Conservation (phyloP, 2,797 vertebrate genomes). For the Neostethus bicornis region DNA sequence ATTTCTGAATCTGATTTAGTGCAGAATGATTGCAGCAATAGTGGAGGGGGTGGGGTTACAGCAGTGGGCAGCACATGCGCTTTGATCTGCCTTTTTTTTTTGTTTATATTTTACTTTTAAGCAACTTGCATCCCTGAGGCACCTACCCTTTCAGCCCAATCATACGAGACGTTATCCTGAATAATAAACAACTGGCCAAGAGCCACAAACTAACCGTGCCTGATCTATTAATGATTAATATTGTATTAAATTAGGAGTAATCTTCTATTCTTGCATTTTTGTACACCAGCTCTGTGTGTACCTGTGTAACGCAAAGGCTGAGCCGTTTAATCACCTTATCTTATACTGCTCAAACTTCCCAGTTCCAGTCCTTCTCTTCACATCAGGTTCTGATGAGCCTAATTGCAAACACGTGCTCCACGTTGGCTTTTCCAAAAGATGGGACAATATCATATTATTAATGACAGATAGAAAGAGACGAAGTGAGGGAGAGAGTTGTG, state of each 20-base stretch:
- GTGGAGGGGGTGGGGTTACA: slow-evolving; percentile 65
- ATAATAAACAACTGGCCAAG: slow-evolving; percentile 34
- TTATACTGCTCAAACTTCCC: slow-evolving; percentile 43
- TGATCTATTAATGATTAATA: slow-evolving; percentile 14
- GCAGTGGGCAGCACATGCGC: slow-evolving; percentile 47
- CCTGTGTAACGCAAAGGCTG: slow-evolving; percentile 33
- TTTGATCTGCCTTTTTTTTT: slow-evolving; percentile 62
- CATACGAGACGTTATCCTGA: slow-evolving; percentile 16
- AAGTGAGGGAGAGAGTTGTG: slow-evolving; percentile 37
- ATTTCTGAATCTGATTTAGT: slow-evolving; percentile 72
- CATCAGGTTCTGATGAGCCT: slow-evolving; percentile 80
- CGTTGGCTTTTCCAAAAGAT: slow-evolving; percentile 77
- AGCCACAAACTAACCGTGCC: slow-evolving; percentile 8
- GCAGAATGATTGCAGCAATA: slow-evolving; percentile 61
- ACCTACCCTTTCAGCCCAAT: slow-evolving; percentile 31
- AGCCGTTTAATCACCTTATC: slow-evolving; percentile 58
- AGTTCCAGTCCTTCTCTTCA: slow-evolving; percentile 48
- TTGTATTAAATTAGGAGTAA: neutral
- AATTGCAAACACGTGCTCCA: slow-evolving; percentile 79
- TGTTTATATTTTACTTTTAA: slow-evolving; percentile 62
- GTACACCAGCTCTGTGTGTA: slow-evolving; percentile 38
- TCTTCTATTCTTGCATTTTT: slow-evolving; percentile 18
- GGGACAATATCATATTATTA: slow-evolving; percentile 82
- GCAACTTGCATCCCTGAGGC: slow-evolving; percentile 49
- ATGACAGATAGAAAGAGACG: slow-evolving; percentile 70